These are phyloP conservation scores for Gasterosteus nipponicus DNA, from an alignment of 2,113 vertebrate species.

Conservation along the genomic window DNA sequence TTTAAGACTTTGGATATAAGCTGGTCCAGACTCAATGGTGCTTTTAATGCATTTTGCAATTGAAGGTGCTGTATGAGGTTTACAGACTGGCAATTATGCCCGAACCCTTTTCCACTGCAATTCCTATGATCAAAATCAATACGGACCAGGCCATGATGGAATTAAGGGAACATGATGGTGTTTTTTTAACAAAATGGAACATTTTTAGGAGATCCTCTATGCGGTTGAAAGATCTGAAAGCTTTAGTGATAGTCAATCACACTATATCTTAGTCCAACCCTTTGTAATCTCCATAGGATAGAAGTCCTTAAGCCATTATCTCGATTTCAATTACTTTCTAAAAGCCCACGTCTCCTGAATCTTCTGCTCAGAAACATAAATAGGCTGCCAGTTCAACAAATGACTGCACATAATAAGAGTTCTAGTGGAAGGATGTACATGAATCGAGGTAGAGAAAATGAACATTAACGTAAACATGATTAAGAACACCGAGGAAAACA, in stretches of 20 bases:
- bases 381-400: conserved; percentile 7
- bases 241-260: conserved; percentile 6
- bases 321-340: conserved; percentile 19
- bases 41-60: not conserved
- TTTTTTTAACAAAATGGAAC: conserved; percentile 3
- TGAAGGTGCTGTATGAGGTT: not conserved
- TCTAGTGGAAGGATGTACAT: not conserved
- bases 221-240: conserved; percentile 6
- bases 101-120: not conserved
- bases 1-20: not conserved
- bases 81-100: not conserved
- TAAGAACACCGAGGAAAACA: not conserved
- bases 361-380: not conserved
- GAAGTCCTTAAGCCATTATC: conserved; percentile 1
- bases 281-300: conserved; percentile 4
- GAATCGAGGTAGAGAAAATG: not conserved
- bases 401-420: not conserved
- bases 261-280: not conserved
- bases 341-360: not conserved
- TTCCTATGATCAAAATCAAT: not conserved
- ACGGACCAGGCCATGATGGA: not conserved
- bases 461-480: not conserved
- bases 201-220: not conserved
- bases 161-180: not conserved
- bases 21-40: not conserved